Percentiles rank a stretch among this genome's conserved stretches.
Conservation (phyloP, 2,888 invertebrate genomes). For the Volucella zonaria region DNA sequence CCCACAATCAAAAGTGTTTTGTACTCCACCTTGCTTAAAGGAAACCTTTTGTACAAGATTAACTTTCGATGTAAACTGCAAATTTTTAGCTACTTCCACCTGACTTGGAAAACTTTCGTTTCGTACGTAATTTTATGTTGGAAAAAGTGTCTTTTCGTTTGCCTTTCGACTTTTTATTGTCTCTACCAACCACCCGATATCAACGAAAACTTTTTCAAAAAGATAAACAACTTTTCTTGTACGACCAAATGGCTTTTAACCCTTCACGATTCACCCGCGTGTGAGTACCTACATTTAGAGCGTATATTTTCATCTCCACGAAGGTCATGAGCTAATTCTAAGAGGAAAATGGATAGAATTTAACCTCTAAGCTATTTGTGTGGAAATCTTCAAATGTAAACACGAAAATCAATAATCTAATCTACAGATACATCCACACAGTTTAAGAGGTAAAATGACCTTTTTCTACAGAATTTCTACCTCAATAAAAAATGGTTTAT, state of each 20-base stretch:
- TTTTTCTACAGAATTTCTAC: conserved; percentile 20
- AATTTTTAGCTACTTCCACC: too few species aligned
- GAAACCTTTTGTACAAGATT: too few species aligned
- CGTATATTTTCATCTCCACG: conserved; percentile 1
- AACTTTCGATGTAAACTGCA: too few species aligned
- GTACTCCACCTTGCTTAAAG: too few species aligned
- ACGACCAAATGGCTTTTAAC: background rate
- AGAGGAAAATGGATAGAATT: background rate
- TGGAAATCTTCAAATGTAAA: background rate
- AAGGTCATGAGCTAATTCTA: conserved; percentile 19
- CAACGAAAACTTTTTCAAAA: background rate
- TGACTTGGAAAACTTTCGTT: background rate
- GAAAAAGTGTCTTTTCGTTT: too few species aligned
- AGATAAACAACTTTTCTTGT: conserved; percentile 16
- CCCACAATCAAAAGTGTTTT: too few species aligned
- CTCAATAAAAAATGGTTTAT: conserved; percentile 5
- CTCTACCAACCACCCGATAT: too few species aligned
- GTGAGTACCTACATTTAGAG: background rate
- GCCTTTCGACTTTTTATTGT: too few species aligned
- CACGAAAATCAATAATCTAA: conserved; percentile 33
- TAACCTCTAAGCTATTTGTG: conserved; percentile 1
- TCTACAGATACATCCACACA: background rate
- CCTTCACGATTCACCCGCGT: background rate
- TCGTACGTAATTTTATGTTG: too few species aligned
- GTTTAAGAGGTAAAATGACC: conserved; percentile 1